Evolutionary conservation across 2,113 vertebrate genomes (phyloP), one percentile per base, ranked within the genome.

Genomic region (Epinephelus fuscoguttatus): DNA sequence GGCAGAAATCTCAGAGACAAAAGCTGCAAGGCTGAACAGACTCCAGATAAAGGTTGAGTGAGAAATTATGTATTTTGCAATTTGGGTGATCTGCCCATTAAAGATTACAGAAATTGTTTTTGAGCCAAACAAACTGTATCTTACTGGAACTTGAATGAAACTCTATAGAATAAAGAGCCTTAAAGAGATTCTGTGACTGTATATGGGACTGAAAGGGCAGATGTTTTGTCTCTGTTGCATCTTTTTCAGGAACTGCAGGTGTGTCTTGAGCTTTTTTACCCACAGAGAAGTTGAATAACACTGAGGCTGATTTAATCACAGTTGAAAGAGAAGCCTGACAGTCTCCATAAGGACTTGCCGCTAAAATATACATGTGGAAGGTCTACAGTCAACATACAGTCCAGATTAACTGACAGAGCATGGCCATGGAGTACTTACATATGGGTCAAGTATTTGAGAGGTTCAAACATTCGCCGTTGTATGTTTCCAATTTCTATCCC

Each of bases 401-500:
- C 19, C 59, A 14, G 4, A 23, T 21, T 11, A 45, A 52, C 59
- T 23, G 18, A 60, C 0, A 53, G 25, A 74, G 1, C 11, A 74
- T 4, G 4, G 49, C 8, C 66, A 61, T 17, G 23, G 17, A 45
- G 11, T 78, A 96, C 98, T 97, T 96, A 99, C 98, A 99, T 98
- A 78, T 99, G 96, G 78, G 98, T 98, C 86, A 99, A 94, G 85
- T 98, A 96, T 93, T 86, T 94, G 18, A 99, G 95, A 23, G 97
- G 96, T 75, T 94, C 96, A 91, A 99, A 99, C 97, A 99, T 99
- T 89, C 96, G 96, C 71, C 96, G 96, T 70, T 99, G 97, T 87
- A 99, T 99, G 94, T 98, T 97, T 75, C 91, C 86, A 85, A 99
- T 98, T 93, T 99, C 98, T 78, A 99, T 96, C 77, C 98, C 98